Conservation (phyloP, 2,888 invertebrate genomes). For the Machimus atricapillus region DNA sequence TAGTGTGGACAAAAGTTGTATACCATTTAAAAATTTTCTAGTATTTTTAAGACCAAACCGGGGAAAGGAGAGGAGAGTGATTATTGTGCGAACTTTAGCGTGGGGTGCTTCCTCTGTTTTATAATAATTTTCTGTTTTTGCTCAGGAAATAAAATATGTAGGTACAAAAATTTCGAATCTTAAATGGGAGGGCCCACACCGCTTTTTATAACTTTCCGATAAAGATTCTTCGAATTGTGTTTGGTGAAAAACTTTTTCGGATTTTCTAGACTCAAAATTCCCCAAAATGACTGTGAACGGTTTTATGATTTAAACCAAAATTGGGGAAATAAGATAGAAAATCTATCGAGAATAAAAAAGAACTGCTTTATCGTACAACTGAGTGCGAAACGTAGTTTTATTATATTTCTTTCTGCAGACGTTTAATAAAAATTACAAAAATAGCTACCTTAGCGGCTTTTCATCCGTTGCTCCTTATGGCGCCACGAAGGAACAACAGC, state of each 20-base stretch:
- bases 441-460: constrained; percentile 52
- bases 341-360: background rate
- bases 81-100: background rate
- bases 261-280: background rate
- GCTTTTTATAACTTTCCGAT: background rate
- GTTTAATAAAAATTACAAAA: constrained; percentile 50
- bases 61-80: background rate
- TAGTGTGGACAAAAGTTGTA: background rate
- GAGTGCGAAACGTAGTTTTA: background rate
- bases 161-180: background rate
- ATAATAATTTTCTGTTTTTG: background rate
- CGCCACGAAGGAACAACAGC: constrained; percentile 65
- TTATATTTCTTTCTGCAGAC: constrained; percentile 3
- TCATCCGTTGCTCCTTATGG: constrained; percentile 61
- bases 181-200: background rate
- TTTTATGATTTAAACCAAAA: constrained; percentile 3
- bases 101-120: background rate
- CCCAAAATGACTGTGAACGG: background rate
- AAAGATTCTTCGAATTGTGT: background rate
- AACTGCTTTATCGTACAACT: background rate
- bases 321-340: background rate
- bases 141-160: background rate
- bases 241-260: background rate
- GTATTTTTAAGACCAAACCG: background rate
- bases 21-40: background rate